A percentile compares a stretch with the other conserved stretches of the same genome.
phyloP scores from a whole-genome alignment of 92 coral and sea anemone species.

The Epizoanthus fatuus region DNA sequence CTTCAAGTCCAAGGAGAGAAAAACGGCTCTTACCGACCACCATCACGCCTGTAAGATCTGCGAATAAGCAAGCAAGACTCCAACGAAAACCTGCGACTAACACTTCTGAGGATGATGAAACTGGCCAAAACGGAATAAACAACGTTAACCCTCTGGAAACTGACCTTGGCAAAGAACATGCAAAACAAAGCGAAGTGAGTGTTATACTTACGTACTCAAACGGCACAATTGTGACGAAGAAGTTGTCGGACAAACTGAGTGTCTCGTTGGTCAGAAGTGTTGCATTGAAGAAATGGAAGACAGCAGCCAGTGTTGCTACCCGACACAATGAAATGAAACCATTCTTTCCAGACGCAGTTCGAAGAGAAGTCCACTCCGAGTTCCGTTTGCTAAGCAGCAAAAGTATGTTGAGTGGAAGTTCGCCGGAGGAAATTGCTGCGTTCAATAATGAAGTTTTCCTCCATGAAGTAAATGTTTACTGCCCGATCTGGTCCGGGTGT shows the following conservation, averaged over 20 bases:
- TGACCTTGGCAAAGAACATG: background rate
- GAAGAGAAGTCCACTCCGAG: constrained; percentile 2
- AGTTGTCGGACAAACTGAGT: constrained; percentile 52
- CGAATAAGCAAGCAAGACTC: too few species aligned
- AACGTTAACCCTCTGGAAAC: too few species aligned
- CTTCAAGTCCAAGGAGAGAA: too few species aligned
- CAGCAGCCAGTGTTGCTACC: constrained; percentile 55
- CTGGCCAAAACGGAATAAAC: too few species aligned
- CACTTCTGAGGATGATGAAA: too few species aligned
- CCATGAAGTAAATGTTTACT: constrained; percentile 15
- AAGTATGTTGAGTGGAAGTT: background rate
- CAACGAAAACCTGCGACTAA: background rate
- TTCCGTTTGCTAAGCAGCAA: background rate
- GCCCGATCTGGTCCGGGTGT: constrained; percentile 2
- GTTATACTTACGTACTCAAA: constrained; percentile 50
- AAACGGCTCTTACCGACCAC: background rate
- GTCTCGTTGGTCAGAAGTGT: constrained; percentile 46
- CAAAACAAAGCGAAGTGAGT: background rate
- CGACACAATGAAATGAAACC: constrained; percentile 1
- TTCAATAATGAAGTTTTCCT: background rate
- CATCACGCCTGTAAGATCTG: too few species aligned
- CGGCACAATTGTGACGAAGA: constrained; percentile 36
- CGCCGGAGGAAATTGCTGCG: constrained; percentile 23
- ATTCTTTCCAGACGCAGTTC: background rate
- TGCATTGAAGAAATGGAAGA: constrained; percentile 61